phyloP scores from a whole-genome alignment of 2,888 invertebrate species.

The Onthophagus sagittarius region DNA sequence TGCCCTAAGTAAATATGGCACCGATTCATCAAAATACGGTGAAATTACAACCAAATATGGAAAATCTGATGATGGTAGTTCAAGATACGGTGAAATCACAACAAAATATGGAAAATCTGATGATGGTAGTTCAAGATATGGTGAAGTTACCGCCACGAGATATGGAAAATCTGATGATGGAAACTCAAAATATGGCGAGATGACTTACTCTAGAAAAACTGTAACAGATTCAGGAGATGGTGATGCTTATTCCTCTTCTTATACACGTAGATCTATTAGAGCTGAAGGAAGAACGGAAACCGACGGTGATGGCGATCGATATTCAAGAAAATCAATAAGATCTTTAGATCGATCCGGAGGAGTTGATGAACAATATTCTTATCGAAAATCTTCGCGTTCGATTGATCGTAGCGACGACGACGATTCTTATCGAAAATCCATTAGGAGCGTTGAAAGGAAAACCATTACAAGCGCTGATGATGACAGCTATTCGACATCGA shows the following conservation, averaged over 20 bases:
- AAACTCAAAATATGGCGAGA: conserved; percentile 23
- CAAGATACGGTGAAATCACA: conserved; percentile 23
- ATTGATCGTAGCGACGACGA: conserved; percentile 29
- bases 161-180: conserved; percentile 23
- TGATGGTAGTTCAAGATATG: conserved; percentile 24
- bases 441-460: conserved; percentile 33
- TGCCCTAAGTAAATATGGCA: conserved; percentile 22
- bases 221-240: conserved; percentile 18
- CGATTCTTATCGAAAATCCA: conserved; percentile 35
- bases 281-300: conserved; percentile 13
- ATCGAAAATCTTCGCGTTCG: conserved; percentile 27
- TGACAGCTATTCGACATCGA: conserved; percentile 19
- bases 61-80: conserved; percentile 21
- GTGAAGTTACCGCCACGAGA: conserved; percentile 20
- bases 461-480: conserved; percentile 17
- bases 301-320: conserved; percentile 19
- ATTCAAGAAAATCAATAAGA: conserved; percentile 17
- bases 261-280: conserved; percentile 19
- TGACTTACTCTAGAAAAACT: conserved; percentile 17
- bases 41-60: conserved; percentile 24
- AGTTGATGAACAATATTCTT: conserved; percentile 17
- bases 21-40: conserved; percentile 21
- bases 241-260: conserved; percentile 33
- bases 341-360: conserved; percentile 17
- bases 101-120: conserved; percentile 23